phyloP scores from a whole-genome alignment of 2,113 vertebrate genomes.

The Melanostigma gelatinosum region DNA sequence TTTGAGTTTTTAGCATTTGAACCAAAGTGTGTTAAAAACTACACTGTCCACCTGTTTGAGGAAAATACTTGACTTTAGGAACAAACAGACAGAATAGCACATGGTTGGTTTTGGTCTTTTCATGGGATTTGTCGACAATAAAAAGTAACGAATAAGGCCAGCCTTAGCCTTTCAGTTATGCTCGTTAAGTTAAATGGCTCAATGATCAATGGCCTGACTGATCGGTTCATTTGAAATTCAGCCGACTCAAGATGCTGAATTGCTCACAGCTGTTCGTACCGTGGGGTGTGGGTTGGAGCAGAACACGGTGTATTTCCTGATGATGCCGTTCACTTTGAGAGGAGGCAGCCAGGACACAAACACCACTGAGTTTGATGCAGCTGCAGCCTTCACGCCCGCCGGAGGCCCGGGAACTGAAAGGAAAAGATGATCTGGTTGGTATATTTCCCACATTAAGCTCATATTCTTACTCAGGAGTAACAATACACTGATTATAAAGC shows the following conservation, averaged over 20 bases:
- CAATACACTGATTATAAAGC: slow-evolving; percentile 12
- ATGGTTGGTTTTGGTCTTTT: neutral
- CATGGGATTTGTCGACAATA: neutral
- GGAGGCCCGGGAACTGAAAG: slow-evolving; percentile 92
- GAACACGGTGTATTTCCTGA: slow-evolving; percentile 95
- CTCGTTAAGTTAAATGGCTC: no score
- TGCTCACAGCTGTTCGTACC: slow-evolving; percentile 75
- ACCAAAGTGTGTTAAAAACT: neutral
- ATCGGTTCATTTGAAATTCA: neutral
- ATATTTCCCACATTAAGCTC: slow-evolving; percentile 19
- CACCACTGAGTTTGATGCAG: slow-evolving; percentile 90
- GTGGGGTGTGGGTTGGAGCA: slow-evolving; percentile 96
- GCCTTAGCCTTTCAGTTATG: neutral
- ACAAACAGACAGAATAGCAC: neutral
- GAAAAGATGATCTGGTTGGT: slow-evolving; percentile 19
- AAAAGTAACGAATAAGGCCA: neutral
- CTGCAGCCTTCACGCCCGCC: slow-evolving; percentile 93
- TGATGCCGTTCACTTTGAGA: slow-evolving; percentile 93
- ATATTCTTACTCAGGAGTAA: slow-evolving; percentile 4
- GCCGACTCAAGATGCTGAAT: no score
- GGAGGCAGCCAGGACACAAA: slow-evolving; percentile 97
- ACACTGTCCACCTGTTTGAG: neutral
- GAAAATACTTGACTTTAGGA: neutral
- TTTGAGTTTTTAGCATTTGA: neutral
- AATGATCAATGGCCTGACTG: neutral